Conservation (phyloP, 2,797 vertebrate genomes). For the Sebastolobus alascanus region DNA sequence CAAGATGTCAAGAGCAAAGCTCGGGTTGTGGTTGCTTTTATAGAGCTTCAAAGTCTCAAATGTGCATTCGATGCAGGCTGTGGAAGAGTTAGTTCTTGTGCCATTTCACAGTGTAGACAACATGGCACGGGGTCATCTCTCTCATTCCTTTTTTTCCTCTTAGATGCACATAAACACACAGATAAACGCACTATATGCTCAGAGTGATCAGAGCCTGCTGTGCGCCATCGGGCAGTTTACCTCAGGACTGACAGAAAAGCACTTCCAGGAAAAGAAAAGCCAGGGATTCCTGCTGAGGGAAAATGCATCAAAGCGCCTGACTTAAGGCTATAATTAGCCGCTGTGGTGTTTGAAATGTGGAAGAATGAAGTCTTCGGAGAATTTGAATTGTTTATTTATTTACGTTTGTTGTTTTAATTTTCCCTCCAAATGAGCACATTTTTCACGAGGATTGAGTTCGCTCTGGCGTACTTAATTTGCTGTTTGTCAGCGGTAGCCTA, state of each 20-base stretch:
- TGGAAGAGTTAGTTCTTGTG: conserved; percentile 25
- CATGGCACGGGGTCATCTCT: conserved; percentile 40
- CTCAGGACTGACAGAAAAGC: conserved; percentile 81
- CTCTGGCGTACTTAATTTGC: not conserved
- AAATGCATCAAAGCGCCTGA: conserved; percentile 84
- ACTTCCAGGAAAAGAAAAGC: conserved; percentile 84
- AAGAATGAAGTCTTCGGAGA: conserved; percentile 76
- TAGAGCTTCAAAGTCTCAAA: conserved; percentile 50
- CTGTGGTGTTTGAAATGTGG: conserved; percentile 80
- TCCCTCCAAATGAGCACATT: conserved; percentile 47
- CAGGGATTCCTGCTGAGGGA: conserved; percentile 77
- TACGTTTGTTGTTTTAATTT: conserved; percentile 76
- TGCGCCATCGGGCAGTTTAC: conserved; percentile 79
- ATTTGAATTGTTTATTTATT: conserved; percentile 81
- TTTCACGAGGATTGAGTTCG: conserved; percentile 14
- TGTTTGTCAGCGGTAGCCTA: conserved; percentile 5
- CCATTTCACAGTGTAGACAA: conserved; percentile 33
- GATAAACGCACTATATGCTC: conserved; percentile 60
- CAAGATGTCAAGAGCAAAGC: conserved; percentile 33
- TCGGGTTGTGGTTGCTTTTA: conserved; percentile 31
- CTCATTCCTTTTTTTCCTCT: not conserved
- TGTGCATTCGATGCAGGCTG: conserved; percentile 10
- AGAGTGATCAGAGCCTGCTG: conserved; percentile 75
- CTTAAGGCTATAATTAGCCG: conserved; percentile 87
- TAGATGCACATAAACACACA: conserved; percentile 40